A percentile compares a stretch with the other conserved stretches of the same genome.
phyloP scores from a whole-genome alignment of 2,888 invertebrate genomes.

The Plebejus argus region DNA sequence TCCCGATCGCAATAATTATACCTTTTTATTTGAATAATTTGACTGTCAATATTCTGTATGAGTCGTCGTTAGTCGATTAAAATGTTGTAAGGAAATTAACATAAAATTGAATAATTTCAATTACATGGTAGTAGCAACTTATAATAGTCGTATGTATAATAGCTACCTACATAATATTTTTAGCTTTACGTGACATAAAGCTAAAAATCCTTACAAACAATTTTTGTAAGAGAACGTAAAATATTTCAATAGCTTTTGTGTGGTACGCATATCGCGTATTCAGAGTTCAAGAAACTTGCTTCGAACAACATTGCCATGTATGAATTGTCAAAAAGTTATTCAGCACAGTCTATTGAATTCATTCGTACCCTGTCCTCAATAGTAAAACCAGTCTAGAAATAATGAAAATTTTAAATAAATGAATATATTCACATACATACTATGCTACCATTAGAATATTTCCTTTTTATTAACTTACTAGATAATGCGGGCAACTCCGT shows the following conservation, averaged over 20 bases:
- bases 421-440: too few species aligned
- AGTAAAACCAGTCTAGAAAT: slow-evolving; percentile 3
- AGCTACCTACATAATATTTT: too few species aligned
- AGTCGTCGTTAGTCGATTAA: too few species aligned
- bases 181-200: background rate
- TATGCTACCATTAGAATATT: too few species aligned
- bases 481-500: too few species aligned
- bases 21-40: slow-evolving; percentile 18
- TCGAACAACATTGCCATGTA: slow-evolving; percentile 34
- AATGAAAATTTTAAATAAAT: background rate
- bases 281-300: slow-evolving; percentile 25
- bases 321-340: slow-evolving; percentile 38
- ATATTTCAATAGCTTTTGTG: slow-evolving; percentile 28
- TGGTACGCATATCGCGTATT: slow-evolving; percentile 29
- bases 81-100: background rate
- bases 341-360: slow-evolving; percentile 26
- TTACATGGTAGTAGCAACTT: too few species aligned
- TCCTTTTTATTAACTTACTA: too few species aligned
- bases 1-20: background rate
- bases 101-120: too few species aligned
- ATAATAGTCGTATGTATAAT: too few species aligned
- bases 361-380: slow-evolving; percentile 1
- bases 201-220: slow-evolving; percentile 36
- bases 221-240: background rate
- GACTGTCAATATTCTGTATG: background rate